Conservation (phyloP, 2,113 vertebrate genomes). For the Atrichornis clamosus region DNA sequence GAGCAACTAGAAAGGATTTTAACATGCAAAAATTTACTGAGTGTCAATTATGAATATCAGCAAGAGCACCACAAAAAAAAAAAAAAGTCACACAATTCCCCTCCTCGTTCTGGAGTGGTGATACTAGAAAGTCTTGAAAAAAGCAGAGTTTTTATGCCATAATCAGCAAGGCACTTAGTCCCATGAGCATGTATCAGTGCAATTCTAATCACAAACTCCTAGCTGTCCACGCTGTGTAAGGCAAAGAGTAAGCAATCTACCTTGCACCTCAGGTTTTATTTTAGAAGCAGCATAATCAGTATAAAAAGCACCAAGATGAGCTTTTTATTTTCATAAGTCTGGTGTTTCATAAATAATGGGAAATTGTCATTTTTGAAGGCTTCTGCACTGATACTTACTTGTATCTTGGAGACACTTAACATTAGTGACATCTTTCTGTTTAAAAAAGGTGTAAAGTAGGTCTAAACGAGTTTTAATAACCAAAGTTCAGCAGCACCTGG, state of each 20-base stretch:
- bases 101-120: background rate
- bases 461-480: background rate
- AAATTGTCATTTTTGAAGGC: rapidly evolving
- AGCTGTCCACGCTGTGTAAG: background rate
- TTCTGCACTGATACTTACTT: background rate
- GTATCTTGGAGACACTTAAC: background rate
- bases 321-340: background rate
- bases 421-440: background rate
- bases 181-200: background rate
- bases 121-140: background rate
- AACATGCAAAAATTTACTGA: background rate
- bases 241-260: background rate
- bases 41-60: background rate
- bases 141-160: rapidly evolving
- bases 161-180: background rate
- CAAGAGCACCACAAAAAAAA: background rate
- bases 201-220: background rate
- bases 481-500: background rate
- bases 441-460: background rate
- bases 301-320: background rate
- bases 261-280: background rate
- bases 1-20: background rate
- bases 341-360: background rate
- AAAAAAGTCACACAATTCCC: background rate
- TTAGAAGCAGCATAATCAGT: background rate